Percentiles rank a stretch among this genome's conserved stretches.
Conservation (phyloP, 1,140 invertebrate genomes). For the Carcinoscorpius rotundicauda region DNA sequence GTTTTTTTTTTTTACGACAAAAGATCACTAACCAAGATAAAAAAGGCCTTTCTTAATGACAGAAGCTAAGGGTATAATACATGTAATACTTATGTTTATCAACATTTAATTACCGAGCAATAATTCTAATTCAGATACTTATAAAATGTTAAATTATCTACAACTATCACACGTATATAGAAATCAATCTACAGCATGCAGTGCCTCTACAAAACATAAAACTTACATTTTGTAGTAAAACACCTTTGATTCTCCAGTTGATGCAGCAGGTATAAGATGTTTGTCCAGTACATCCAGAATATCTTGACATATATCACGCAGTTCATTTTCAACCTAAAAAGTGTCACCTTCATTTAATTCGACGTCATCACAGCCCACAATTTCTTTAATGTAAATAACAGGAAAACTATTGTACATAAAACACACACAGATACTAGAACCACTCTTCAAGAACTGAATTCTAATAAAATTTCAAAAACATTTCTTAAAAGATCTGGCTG, state of each 20-base stretch:
- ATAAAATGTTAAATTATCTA: no score
- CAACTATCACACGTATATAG: no score
- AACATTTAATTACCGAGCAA: no score
- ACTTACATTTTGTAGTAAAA: conserved; percentile 97
- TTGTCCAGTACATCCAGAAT: conserved; percentile 86
- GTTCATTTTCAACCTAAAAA: conserved; percentile 75
- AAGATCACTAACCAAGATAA: no score
- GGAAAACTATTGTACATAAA: neutral
- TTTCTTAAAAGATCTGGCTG: neutral
- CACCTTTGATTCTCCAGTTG: conserved; percentile 88
- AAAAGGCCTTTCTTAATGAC: no score
- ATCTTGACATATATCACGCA: conserved; percentile 91
- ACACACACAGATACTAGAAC: neutral
- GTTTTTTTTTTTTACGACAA: no score
- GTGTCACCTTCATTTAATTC: neutral
- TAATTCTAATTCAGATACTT: no score
- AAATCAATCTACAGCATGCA: no score
- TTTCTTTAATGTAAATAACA: neutral
- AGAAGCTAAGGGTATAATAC: no score
- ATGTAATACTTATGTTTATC: no score
- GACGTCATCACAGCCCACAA: neutral
- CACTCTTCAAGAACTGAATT: neutral
- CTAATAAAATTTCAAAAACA: neutral
- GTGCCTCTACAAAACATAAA: conserved; percentile 6
- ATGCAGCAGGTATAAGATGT: conserved; percentile 82